Percentiles rank a stretch among this genome's conserved stretches.
Conservation (phyloP, 2,113 vertebrate genomes). For the Alligator sinensis region DNA sequence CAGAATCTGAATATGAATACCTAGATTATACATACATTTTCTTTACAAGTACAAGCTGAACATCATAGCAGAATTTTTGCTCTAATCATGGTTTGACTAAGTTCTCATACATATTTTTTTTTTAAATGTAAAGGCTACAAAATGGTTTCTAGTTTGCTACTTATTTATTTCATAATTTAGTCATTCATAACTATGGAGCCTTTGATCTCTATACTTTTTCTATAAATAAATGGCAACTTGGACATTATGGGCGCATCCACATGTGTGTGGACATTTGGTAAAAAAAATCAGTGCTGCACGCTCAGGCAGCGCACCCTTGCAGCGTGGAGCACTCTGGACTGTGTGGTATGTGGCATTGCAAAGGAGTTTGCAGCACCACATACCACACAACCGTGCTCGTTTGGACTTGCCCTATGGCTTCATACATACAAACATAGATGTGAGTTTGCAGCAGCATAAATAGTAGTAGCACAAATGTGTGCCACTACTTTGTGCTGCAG, state of each 20-base stretch:
- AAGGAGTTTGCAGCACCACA: too few relatives aligned
- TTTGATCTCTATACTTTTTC: background rate
- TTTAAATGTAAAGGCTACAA: conserved; percentile 26
- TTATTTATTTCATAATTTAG: conserved; percentile 21
- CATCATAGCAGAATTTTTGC: conserved; percentile 33
- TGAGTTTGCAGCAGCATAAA: too few relatives aligned
- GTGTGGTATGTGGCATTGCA: too few relatives aligned
- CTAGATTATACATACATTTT: conserved; percentile 8
- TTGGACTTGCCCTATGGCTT: too few relatives aligned
- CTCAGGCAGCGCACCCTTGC: too few relatives aligned
- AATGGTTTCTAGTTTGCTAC: conserved; percentile 17
- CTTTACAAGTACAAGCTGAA: conserved; percentile 50
- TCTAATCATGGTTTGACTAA: conserved; percentile 33
- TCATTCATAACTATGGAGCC: background rate
- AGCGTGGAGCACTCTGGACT: too few relatives aligned
- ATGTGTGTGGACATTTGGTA: too few relatives aligned
- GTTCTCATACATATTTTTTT: conserved; percentile 37
- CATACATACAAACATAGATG: too few relatives aligned
- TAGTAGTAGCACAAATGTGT: too few relatives aligned
- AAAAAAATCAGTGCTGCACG: too few relatives aligned
- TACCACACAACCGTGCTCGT: too few relatives aligned
- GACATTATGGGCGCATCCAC: background rate
- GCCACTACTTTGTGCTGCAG: too few relatives aligned
- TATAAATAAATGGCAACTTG: background rate
- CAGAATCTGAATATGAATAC: conserved; percentile 4